Evolutionary conservation across 2,797 vertebrate species (phyloP).

Genomic region (Diglossa cyanea): DNA sequence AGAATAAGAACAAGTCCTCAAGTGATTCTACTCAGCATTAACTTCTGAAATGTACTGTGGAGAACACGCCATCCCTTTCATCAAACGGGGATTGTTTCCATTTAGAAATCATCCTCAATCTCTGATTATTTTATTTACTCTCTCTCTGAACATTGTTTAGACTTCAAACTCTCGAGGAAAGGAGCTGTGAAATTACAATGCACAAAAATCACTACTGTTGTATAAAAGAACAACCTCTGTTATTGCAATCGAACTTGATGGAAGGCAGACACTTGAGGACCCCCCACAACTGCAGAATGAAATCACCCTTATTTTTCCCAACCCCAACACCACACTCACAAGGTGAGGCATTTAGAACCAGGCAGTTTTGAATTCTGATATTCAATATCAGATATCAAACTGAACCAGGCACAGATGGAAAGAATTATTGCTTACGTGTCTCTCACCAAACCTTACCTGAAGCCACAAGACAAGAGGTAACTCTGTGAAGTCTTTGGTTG

Average conservation of each 20-base stretch:
- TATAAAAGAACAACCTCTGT: background rate
- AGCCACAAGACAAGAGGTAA: constrained; percentile 94
- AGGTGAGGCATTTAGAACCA: background rate
- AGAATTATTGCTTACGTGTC: too few relatives aligned
- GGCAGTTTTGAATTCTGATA: background rate
- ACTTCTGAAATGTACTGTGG: background rate
- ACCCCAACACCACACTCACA: background rate
- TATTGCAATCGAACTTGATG: background rate
- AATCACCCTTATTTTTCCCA: background rate
- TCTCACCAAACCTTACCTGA: constrained; percentile 79
- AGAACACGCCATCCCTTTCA: background rate
- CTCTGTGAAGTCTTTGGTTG: constrained; percentile 72
- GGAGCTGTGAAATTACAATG: background rate
- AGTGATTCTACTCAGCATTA: background rate
- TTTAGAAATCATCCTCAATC: background rate
- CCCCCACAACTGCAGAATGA: background rate
- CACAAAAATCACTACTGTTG: background rate
- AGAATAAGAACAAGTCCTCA: background rate
- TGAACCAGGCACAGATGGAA: background rate
- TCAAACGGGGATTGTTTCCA: background rate
- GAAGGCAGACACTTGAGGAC: background rate
- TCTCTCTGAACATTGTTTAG: background rate
- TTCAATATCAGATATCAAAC: background rate
- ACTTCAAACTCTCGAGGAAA: background rate
- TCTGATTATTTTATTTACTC: background rate